phyloP scores from a whole-genome alignment of 2,113 vertebrate species.

The Podarcis raffonei region DNA sequence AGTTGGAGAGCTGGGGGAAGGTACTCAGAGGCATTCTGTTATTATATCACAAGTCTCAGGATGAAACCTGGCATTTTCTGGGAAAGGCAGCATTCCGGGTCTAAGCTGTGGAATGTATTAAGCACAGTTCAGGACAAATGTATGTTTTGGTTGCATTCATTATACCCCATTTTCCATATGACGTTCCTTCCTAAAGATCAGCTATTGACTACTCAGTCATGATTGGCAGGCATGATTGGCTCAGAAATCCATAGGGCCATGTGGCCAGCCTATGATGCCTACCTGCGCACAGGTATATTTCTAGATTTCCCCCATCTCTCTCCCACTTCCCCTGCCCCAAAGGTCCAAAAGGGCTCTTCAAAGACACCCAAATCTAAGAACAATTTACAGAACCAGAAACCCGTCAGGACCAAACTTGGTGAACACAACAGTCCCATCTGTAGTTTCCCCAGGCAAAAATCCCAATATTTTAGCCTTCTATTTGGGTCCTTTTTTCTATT shows the following conservation, averaged over 20 bases:
- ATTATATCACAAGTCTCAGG: background rate
- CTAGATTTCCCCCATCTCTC: background rate
- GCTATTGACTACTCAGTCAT: background rate
- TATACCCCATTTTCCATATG: background rate
- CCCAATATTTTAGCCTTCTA: background rate
- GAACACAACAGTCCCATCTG: background rate
- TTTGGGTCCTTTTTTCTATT: background rate
- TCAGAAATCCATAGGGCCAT: background rate
- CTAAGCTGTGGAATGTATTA: background rate
- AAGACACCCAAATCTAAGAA: background rate
- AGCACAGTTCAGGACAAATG: background rate
- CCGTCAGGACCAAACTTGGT: no score
- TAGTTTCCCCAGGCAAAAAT: background rate
- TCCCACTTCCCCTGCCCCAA: no score
- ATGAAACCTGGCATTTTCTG: background rate
- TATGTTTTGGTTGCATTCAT: no score
- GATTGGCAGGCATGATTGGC: background rate
- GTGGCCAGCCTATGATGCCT: background rate
- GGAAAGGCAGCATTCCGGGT: background rate
- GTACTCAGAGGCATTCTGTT: background rate
- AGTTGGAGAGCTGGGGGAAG: background rate
- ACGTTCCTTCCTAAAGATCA: background rate
- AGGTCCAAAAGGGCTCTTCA: background rate
- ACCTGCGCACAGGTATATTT: background rate
- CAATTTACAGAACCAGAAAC: background rate